Conservation (phyloP, 2,797 vertebrate species). For the Brotula barbata region DNA sequence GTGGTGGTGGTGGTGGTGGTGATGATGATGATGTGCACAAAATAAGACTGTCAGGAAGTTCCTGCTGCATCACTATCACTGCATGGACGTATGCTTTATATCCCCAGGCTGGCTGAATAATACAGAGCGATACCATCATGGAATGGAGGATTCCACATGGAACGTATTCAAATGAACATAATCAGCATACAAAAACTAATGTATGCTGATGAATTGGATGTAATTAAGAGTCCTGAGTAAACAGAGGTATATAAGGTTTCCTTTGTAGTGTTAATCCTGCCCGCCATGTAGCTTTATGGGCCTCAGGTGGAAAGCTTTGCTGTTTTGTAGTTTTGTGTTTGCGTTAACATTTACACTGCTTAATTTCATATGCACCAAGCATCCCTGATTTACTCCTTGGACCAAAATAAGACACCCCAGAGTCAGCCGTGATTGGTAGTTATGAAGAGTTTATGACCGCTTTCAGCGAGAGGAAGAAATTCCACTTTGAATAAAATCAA, state of each 20-base stretch:
- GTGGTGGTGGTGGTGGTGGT: too few species aligned
- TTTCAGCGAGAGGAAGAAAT: not conserved
- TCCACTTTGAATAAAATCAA: not conserved
- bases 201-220: not conserved
- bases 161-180: not conserved
- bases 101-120: not conserved
- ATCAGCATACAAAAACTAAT: constrained; percentile 7
- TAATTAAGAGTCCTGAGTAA: too few species aligned
- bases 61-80: not conserved
- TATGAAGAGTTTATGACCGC: not conserved
- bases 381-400: not conserved
- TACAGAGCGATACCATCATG: constrained; percentile 13
- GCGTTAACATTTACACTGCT: not conserved
- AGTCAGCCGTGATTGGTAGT: not conserved
- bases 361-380: too few species aligned
- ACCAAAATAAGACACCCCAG: not conserved
- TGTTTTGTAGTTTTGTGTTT: not conserved
- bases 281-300: not conserved
- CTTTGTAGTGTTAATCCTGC: not conserved
- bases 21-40: too few species aligned
- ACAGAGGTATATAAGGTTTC: not conserved
- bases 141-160: constrained; percentile 6
- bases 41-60: not conserved
- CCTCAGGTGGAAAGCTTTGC: not conserved
- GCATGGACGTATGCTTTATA: constrained; percentile 6